Evolutionary conservation across 2,888 invertebrate species (phyloP).

Genomic region (Allophyes oxyacanthae): DNA sequence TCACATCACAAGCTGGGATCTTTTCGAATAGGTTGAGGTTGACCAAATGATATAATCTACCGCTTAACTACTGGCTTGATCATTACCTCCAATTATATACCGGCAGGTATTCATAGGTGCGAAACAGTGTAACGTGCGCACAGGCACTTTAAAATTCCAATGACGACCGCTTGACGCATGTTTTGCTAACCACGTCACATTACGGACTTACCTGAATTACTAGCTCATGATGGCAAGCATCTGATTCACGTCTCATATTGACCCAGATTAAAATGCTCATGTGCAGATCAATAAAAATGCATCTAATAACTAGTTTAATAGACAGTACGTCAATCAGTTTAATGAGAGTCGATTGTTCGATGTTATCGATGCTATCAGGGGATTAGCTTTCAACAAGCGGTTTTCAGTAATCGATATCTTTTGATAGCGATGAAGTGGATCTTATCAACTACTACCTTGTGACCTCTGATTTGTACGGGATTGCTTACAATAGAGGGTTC

Average conservation of each 20-base stretch:
- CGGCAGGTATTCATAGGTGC: too few species aligned
- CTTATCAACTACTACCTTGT: too few species aligned
- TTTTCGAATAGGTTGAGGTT: too few species aligned
- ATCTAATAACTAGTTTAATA: constrained; percentile 1
- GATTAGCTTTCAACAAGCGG: constrained; percentile 27
- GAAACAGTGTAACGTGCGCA: too few species aligned
- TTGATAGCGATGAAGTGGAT: constrained; percentile 14
- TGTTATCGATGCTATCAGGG: constrained; percentile 38
- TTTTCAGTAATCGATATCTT: constrained; percentile 34
- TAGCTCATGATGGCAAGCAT: constrained; percentile 16
- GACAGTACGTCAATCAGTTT: constrained; percentile 41
- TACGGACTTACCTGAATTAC: background rate
- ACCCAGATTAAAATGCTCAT: constrained; percentile 24
- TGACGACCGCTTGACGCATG: background rate
- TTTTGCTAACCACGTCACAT: too few species aligned
- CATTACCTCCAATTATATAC: too few species aligned
- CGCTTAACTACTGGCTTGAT: too few species aligned
- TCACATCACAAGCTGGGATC: too few species aligned
- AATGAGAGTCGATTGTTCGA: constrained; percentile 37
- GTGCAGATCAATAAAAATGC: constrained; percentile 21
- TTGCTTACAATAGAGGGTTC: background rate
- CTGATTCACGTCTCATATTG: constrained; percentile 21
- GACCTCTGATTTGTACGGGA: background rate
- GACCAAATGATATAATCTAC: too few species aligned
- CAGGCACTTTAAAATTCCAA: constrained; percentile 3